A percentile compares a stretch with the other conserved stretches of the same genome.
Conservation (phyloP, 2,888 invertebrate genomes). For the Psylliodes chrysocephalus region DNA sequence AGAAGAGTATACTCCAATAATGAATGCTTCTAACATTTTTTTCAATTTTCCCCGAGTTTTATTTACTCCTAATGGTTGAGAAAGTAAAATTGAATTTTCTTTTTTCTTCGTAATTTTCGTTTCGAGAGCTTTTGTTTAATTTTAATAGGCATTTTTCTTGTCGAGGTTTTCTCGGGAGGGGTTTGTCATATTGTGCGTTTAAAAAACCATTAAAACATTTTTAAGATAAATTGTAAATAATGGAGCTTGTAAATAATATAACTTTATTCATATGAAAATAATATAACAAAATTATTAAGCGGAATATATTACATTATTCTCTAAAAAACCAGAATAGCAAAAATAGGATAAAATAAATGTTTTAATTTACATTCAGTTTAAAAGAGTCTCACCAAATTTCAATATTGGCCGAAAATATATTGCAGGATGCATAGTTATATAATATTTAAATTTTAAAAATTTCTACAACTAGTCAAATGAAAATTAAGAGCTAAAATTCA, state of each 20-base stretch:
- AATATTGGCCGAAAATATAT: too few species aligned
- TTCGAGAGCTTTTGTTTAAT: slow-evolving; percentile 19
- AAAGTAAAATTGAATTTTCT: slow-evolving; percentile 33
- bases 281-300: too few species aligned
- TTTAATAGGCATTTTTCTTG: slow-evolving; percentile 11
- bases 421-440: too few species aligned
- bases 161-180: background rate
- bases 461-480: too few species aligned
- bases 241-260: background rate
- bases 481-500: too few species aligned
- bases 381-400: too few species aligned
- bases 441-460: too few species aligned
- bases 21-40: slow-evolving; percentile 35
- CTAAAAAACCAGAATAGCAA: too few species aligned
- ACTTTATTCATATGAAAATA: too few species aligned
- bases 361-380: too few species aligned
- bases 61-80: slow-evolving; percentile 31
- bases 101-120: slow-evolving; percentile 25
- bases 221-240: background rate
- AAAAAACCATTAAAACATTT: slow-evolving; percentile 8
- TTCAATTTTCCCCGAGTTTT: slow-evolving; percentile 24
- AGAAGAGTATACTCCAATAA: slow-evolving; percentile 36
- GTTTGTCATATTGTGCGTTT: slow-evolving; percentile 1
- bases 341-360: too few species aligned
- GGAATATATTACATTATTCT: too few species aligned